These are phyloP conservation scores for Drosophila littoralis DNA, from an alignment of 1,140 invertebrate species.

Conservation along the genomic window DNA sequence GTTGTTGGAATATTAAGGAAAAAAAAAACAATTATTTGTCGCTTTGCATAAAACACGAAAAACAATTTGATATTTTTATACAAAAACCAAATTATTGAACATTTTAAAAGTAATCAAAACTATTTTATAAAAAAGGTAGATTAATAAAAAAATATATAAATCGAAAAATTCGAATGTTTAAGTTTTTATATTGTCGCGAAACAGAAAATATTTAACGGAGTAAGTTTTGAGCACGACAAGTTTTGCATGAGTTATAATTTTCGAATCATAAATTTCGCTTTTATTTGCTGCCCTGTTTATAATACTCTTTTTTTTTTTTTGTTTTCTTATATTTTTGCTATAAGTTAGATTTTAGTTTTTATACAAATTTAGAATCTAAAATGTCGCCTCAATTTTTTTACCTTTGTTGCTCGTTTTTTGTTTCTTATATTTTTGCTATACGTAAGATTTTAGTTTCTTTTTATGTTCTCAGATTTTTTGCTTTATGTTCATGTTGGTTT, in stretches of 20 bases:
- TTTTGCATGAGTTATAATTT: slow-evolving; percentile 25
- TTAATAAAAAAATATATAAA: slow-evolving; percentile 54
- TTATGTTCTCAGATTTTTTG: neutral
- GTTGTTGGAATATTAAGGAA: slow-evolving; percentile 28
- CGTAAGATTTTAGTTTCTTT: too few species aligned
- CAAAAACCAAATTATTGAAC: slow-evolving; percentile 34
- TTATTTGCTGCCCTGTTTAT: too few species aligned
- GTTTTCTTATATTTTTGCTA: too few species aligned
- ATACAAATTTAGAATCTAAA: too few species aligned
- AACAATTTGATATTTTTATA: slow-evolving; percentile 77
- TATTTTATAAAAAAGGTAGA: slow-evolving; percentile 71
- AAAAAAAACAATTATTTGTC: slow-evolving; percentile 37
- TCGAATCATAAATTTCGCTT: too few species aligned
- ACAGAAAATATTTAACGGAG: slow-evolving; percentile 27
- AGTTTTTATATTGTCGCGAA: slow-evolving; percentile 17
- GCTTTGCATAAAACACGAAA: slow-evolving; percentile 50
- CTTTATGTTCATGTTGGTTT: neutral
- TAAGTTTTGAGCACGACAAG: slow-evolving; percentile 50
- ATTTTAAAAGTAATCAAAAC: slow-evolving; percentile 35
- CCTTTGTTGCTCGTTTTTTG: neutral
- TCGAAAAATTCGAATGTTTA: slow-evolving; percentile 28
- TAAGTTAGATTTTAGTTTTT: too few species aligned
- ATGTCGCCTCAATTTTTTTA: too few species aligned
- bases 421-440: neutral
- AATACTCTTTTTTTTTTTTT: too few species aligned